These are phyloP conservation scores for Phocoena sinus DNA, from an alignment of 2,113 vertebrate genomes.

Conservation along the genomic window DNA sequence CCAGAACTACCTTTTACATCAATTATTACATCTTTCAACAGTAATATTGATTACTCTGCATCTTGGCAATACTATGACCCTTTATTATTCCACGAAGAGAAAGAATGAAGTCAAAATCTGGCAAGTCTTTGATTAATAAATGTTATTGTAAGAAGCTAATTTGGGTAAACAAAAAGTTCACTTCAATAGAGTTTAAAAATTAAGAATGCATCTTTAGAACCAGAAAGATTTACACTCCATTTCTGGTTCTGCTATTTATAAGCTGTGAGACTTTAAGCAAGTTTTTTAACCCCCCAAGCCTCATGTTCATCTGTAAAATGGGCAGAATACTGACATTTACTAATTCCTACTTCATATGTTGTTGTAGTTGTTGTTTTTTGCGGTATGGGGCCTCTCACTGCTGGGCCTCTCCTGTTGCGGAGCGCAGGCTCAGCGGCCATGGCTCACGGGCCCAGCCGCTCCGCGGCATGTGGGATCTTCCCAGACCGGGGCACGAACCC, in stretches of 20 bases:
- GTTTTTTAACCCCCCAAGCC: neutral
- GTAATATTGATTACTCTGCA: neutral
- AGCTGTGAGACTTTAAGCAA: slow-evolving; percentile 44
- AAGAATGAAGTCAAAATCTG: neutral
- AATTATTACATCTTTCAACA: neutral
- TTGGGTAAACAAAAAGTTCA: slow-evolving; percentile 1
- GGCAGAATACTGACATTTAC: neutral
- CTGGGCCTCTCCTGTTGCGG: too few relatives aligned
- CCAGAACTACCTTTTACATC: neutral
- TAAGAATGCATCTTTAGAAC: neutral
- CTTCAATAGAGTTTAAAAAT: neutral
- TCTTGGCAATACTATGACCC: neutral
- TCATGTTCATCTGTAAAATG: neutral
- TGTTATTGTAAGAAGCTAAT: neutral
- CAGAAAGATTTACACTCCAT: neutral
- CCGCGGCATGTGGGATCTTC: too few relatives aligned
- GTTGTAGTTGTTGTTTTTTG: too few relatives aligned
- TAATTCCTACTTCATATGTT: neutral
- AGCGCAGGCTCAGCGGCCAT: too few relatives aligned
- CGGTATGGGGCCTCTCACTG: too few relatives aligned
- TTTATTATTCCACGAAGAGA: neutral
- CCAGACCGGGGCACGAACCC: too few relatives aligned
- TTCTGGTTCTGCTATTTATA: neutral
- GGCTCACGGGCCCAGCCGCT: too few relatives aligned
- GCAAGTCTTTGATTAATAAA: neutral